These are phyloP conservation scores for Macrobrachium nipponense DNA, from an alignment of 1,140 invertebrate genomes.

Conservation along the genomic window DNA sequence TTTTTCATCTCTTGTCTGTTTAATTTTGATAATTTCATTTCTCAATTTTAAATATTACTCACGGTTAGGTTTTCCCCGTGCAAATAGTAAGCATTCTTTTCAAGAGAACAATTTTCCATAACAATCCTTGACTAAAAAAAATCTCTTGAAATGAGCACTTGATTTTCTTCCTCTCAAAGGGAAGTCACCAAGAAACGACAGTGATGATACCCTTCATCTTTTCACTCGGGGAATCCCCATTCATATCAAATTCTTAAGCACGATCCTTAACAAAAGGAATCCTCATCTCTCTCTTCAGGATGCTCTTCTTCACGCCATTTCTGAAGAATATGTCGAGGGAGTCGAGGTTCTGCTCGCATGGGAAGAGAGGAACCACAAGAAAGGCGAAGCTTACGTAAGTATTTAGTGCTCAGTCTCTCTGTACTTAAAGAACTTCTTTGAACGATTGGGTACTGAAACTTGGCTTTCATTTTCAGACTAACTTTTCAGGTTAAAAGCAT, in stretches of 20 bases:
- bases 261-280: neutral
- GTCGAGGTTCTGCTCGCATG: slow-evolving; percentile 90
- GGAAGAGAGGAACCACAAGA: slow-evolving; percentile 83
- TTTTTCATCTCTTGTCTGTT: no score
- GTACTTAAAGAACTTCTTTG: neutral
- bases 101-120: no score
- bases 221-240: neutral
- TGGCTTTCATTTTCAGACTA: no score
- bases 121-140: no score
- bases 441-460: neutral
- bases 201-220: neutral
- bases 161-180: no score
- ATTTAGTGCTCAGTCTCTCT: slow-evolving; percentile 3
- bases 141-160: no score
- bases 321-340: slow-evolving; percentile 94
- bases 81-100: no score
- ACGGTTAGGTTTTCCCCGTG: no score
- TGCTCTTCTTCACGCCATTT: slow-evolving; percentile 85
- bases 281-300: slow-evolving; percentile 36
- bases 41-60: no score
- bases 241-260: neutral
- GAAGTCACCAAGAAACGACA: no score
- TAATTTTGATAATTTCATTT: no score
- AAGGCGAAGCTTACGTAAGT: slow-evolving; percentile 82
- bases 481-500: no score